Base-by-base conservation (phyloP, 2,113 vertebrate genomes). In the Bubo bubo region DNA sequence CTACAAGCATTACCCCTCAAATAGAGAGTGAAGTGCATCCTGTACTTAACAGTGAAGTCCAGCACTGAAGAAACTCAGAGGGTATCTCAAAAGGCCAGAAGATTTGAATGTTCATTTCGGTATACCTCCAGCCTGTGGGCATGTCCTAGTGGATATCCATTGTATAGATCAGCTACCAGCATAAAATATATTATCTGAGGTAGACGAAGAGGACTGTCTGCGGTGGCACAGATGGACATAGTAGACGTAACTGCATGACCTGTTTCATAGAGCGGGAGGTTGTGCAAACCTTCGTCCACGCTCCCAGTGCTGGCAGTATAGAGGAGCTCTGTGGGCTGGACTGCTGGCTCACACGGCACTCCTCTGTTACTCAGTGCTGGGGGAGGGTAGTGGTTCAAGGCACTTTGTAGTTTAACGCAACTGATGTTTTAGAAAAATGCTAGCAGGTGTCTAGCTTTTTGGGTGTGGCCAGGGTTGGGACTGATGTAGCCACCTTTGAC, bases 311-410 rank as follows among this genome's bases (percentile, higher is more conserved):
- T 45, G 68, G 24, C 43, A 66, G 55, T 12, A 6, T 2, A 19
- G n/a, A 68, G 66, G 17, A 79, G 73, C 56, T 47, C 26, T 27
- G 11, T 9, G 47, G 79, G 74, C 28, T 37, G 27, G 24, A 30
- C 41, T 24, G 53, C 53, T 77, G 80, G 45, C 56, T 93, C 28
- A 22, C 32, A 5, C 0, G 1, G 70, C 34, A 30, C 52, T 74
- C 32, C 53, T 45, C 45, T 2, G 2, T 32, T 4, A 2, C n/a
- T 39, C 59, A 10, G 20, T 30, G 79, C 83, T 1, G 0, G 17
- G 12, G 24, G 43, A 15, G 41, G 35, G 10, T 6, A 59, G 20
- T 0, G 1, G 11, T 4, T 86, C 50, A 62, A 66, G 56, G 19
- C 39, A 72, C 39, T 49, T 1, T 6, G 21, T 4, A 56, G 8